phyloP scores from a whole-genome alignment of 2,113 vertebrate genomes.

The Haplochromis burtoni region DNA sequence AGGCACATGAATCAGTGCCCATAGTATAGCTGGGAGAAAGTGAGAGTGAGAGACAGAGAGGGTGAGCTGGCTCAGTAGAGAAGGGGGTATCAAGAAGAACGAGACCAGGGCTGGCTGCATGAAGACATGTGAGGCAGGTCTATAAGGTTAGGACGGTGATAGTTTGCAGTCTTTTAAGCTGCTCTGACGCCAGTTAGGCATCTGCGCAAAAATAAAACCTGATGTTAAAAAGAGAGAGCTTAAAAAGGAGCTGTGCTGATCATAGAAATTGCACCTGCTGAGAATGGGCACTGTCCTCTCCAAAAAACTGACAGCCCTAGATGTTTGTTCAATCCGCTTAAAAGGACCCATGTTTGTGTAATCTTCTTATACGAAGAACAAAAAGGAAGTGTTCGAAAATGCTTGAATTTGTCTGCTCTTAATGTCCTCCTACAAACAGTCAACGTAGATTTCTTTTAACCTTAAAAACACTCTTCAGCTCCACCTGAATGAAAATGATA shows the following conservation, averaged over 20 bases:
- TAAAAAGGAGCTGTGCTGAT: neutral
- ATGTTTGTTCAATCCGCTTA: neutral
- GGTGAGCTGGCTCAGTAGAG: constrained; percentile 6
- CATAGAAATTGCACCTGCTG: neutral
- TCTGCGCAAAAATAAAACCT: neutral
- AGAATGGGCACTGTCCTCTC: neutral
- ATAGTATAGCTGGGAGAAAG: constrained; percentile 50
- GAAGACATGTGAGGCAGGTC: neutral
- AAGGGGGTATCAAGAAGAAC: constrained; percentile 20
- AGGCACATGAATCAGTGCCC: constrained; percentile 46
- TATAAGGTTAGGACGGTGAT: neutral
- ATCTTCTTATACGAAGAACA: neutral
- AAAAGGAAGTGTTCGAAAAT: neutral
- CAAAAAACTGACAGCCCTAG: neutral
- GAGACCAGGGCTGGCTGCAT: constrained; percentile 8
- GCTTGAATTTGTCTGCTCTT: neutral
- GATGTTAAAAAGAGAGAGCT: neutral
- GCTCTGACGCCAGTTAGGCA: neutral
- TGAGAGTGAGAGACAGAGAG: constrained; percentile 10
- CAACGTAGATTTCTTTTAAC: neutral
- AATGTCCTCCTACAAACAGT: neutral
- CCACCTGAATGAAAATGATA: neutral
- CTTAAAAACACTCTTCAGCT: neutral
- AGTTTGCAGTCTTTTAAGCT: neutral
- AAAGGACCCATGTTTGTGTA: neutral